phyloP scores from a whole-genome alignment of 2,888 invertebrate genomes.

The Masnerella sp. region DNA sequence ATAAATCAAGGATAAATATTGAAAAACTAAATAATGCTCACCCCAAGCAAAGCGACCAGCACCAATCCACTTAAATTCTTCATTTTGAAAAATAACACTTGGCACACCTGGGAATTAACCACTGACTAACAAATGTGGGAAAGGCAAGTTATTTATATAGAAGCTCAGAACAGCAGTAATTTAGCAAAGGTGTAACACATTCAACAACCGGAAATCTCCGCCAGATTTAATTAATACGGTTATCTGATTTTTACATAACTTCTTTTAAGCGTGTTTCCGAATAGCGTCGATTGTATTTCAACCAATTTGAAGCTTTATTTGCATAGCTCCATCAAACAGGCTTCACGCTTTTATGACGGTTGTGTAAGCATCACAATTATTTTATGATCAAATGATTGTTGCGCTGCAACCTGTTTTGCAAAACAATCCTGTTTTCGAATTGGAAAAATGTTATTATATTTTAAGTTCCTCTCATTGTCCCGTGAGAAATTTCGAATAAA shows the following conservation, averaged over 20 bases:
- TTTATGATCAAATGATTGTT: conserved; percentile 27
- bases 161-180: conserved; percentile 12
- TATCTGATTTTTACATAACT: conserved; percentile 52
- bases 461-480: conserved; percentile 26
- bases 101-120: neutral
- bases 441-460: conserved; percentile 17
- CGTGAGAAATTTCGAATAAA: neutral
- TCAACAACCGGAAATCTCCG: conserved; percentile 33
- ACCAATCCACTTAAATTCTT: neutral
- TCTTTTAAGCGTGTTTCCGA: conserved; percentile 17
- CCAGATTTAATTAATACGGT: conserved; percentile 42
- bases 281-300: conserved; percentile 28
- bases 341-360: conserved; percentile 29
- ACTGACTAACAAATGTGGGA: conserved; percentile 33
- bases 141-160: conserved; percentile 39
- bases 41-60: neutral
- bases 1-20: neutral
- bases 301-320: conserved; percentile 27
- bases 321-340: conserved; percentile 26
- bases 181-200: conserved; percentile 35
- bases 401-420: neutral
- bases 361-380: conserved; percentile 31
- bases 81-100: neutral
- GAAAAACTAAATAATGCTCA: too few relatives aligned
- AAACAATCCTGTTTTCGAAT: neutral